These are phyloP conservation scores for Petrosia ficiformis DNA, from an alignment of 37 sponge, comb jelly and placozoan genomes.

Conservation along the genomic window DNA sequence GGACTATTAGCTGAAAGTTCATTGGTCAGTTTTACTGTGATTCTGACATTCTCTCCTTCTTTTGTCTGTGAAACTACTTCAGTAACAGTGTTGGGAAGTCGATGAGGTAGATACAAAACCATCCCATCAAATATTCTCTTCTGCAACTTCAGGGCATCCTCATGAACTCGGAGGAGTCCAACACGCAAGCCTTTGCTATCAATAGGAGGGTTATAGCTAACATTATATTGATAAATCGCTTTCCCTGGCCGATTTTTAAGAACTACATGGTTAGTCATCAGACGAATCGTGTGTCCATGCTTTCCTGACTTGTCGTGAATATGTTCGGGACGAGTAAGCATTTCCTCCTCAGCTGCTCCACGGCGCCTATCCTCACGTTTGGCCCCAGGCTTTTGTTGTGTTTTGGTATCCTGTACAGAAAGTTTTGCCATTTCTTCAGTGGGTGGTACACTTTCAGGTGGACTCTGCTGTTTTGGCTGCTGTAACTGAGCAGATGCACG, in stretches of 20 bases:
- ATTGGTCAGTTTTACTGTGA: slow-evolving; percentile 78
- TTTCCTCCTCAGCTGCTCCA: slow-evolving; percentile 22
- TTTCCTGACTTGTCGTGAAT: slow-evolving; percentile 69
- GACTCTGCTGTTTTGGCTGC: slow-evolving; percentile 1
- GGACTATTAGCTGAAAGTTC: slow-evolving; percentile 66
- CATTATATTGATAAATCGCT: slow-evolving; percentile 90
- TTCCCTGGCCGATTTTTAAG: slow-evolving; percentile 53
- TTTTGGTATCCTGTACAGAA: neutral
- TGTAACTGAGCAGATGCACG: slow-evolving; percentile 18
- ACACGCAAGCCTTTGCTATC: slow-evolving; percentile 55
- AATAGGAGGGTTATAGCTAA: slow-evolving; percentile 62
- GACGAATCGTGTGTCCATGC: slow-evolving; percentile 33
- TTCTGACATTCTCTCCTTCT: slow-evolving; percentile 44
- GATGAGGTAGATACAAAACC: slow-evolving; percentile 74
- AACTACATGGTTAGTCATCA: slow-evolving; percentile 71
- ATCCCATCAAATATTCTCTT: slow-evolving; percentile 81
- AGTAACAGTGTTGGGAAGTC: slow-evolving; percentile 35
- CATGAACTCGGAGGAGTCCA: slow-evolving; percentile 52
- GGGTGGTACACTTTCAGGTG: neutral
- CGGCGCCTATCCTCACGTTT: slow-evolving; percentile 7
- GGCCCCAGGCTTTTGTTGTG: neutral
- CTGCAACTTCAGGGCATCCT: slow-evolving; percentile 52
- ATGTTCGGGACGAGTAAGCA: slow-evolving; percentile 64
- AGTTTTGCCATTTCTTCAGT: slow-evolving; percentile 28
- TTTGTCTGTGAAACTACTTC: slow-evolving; percentile 31